A percentile compares a stretch with the other conserved stretches of the same genome.
phyloP scores from a whole-genome alignment of 2,888 invertebrate species.

The Achlya flavicornis region DNA sequence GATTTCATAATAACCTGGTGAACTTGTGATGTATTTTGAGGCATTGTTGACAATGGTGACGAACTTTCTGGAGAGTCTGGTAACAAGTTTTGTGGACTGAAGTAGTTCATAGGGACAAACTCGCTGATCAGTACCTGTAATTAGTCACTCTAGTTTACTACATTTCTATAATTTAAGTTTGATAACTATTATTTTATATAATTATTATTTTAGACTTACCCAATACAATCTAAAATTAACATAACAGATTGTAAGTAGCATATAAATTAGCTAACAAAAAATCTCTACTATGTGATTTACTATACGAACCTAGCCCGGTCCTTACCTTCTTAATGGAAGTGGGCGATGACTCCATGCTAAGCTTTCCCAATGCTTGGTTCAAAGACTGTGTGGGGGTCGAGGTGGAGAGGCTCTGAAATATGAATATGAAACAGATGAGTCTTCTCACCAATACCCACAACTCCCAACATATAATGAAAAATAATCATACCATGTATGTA shows the following conservation, averaged over 20 bases:
- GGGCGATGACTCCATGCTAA: slow-evolving; percentile 67
- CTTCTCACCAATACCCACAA: not conserved
- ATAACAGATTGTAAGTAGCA: not conserved
- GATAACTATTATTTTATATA: not conserved
- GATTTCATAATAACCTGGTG: slow-evolving; percentile 62
- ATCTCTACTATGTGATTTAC: not conserved
- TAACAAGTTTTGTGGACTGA: slow-evolving; percentile 50
- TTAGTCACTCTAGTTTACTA: not conserved
- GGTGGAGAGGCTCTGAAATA: slow-evolving; percentile 67
- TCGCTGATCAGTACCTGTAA: slow-evolving; percentile 64
- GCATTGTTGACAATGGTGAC: slow-evolving; percentile 52
- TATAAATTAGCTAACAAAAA: not conserved
- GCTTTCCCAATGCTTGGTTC: slow-evolving; percentile 61
- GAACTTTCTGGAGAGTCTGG: slow-evolving; percentile 67
- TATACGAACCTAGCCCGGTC: not conserved
- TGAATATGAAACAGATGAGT: slow-evolving; percentile 31
- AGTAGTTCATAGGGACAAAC: slow-evolving; percentile 73
- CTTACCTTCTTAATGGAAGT: slow-evolving; percentile 62
- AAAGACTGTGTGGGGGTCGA: slow-evolving; percentile 62
- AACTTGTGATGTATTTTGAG: slow-evolving; percentile 59
- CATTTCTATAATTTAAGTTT: not conserved
- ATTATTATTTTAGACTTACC: slow-evolving; percentile 13
- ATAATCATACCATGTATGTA: slow-evolving; percentile 88
- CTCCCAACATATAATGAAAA: not conserved
- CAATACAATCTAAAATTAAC: not conserved